A percentile compares a stretch with the other conserved stretches of the same genome.
These are phyloP conservation scores for Elachura formosa DNA, from an alignment of 2,113 vertebrate genomes.

Conservation along the genomic window DNA sequence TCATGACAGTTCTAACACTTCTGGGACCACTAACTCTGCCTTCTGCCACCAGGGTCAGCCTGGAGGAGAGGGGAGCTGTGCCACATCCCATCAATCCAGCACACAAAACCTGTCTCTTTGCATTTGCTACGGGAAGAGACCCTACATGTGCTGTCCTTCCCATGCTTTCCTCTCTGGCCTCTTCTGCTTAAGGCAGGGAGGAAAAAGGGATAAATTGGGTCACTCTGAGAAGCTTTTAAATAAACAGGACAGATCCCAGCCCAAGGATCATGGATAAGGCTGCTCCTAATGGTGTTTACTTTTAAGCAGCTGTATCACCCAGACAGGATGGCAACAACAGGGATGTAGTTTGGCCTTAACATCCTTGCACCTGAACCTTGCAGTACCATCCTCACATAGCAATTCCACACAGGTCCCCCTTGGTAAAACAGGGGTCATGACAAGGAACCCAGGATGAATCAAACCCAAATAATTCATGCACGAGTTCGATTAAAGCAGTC, in stretches of 20 bases:
- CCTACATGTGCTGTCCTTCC: neutral
- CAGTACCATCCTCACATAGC: neutral
- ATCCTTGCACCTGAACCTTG: neutral
- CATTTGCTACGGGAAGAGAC: neutral
- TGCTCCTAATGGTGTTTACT: neutral
- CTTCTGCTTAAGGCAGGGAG: neutral
- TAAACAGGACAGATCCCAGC: neutral
- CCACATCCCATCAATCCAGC: conserved; percentile 7
- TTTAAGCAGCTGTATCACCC: neutral
- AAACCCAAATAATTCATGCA: neutral
- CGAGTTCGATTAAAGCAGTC: neutral
- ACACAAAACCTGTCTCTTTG: conserved; percentile 9
- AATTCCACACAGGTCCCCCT: neutral
- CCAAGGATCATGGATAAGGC: neutral
- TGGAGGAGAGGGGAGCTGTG: conserved; percentile 17
- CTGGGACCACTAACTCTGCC: neutral
- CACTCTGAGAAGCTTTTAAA: neutral
- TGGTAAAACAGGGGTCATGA: neutral
- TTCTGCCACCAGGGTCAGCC: conserved; percentile 1
- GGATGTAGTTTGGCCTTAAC: neutral
- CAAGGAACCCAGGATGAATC: neutral
- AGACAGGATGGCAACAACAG: neutral
- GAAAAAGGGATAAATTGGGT: neutral
- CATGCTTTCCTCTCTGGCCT: neutral
- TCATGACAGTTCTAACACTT: neutral